Conservation (phyloP, 2,888 invertebrate genomes). For the Cataglyphis livida region DNA sequence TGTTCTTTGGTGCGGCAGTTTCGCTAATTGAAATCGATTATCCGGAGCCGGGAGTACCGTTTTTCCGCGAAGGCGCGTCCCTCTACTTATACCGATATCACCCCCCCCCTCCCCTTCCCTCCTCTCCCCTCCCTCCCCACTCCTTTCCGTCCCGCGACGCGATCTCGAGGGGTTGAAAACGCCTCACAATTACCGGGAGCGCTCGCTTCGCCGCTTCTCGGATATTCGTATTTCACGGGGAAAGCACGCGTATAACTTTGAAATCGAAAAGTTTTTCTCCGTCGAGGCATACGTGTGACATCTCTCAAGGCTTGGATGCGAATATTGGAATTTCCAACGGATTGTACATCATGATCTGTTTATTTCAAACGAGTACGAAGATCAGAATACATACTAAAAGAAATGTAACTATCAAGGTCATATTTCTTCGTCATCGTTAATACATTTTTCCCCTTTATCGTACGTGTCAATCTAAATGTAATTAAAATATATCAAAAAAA, state of each 20-base stretch:
- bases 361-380: neutral
- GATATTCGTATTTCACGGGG: slow-evolving; percentile 73
- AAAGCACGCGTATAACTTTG: slow-evolving; percentile 31
- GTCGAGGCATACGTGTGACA: slow-evolving; percentile 9
- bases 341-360: neutral
- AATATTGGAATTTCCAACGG: slow-evolving; percentile 16
- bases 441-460: neutral
- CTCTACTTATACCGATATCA: slow-evolving; percentile 32
- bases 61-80: slow-evolving; percentile 61
- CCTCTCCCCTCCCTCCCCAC: neutral
- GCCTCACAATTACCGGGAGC: slow-evolving; percentile 66
- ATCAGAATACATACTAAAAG: neutral
- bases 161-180: slow-evolving; percentile 44
- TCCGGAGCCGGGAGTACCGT: slow-evolving; percentile 45
- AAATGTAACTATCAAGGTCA: neutral
- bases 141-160: neutral
- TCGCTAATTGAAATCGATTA: slow-evolving; percentile 79
- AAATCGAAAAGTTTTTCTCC: slow-evolving; percentile 44
- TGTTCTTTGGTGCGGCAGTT: slow-evolving; percentile 76
- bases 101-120: neutral
- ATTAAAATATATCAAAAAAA: neutral
- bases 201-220: slow-evolving; percentile 65
- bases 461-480: neutral
- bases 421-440: neutral
- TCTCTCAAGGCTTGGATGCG: neutral